Conservation (phyloP, 2,888 invertebrate species). For the Ligdia adustata region DNA sequence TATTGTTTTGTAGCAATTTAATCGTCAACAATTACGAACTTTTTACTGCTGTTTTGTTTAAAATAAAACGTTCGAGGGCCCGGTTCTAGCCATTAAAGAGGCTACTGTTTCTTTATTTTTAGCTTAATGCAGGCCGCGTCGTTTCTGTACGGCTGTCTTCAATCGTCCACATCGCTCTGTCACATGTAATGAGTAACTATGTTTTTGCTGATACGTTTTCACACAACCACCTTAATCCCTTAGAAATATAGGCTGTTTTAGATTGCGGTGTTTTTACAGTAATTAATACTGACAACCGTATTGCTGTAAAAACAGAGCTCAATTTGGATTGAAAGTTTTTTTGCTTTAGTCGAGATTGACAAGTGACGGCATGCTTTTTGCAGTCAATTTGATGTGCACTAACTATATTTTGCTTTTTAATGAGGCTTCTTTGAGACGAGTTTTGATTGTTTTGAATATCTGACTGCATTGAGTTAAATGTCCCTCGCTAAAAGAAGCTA, state of each 20-base stretch:
- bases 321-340: slow-evolving; percentile 30
- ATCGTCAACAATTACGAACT: slow-evolving; percentile 33
- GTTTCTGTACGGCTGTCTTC: slow-evolving; percentile 55
- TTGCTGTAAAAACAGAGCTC: background rate
- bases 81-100: slow-evolving; percentile 56
- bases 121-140: slow-evolving; percentile 43
- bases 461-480: no score
- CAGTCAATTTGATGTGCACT: slow-evolving; percentile 33
- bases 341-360: slow-evolving; percentile 54
- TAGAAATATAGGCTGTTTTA: background rate
- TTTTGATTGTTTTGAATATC: no score
- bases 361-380: slow-evolving; percentile 58
- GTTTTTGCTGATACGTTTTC: slow-evolving; percentile 15
- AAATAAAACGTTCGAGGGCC: slow-evolving; percentile 56
- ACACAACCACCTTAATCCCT: slow-evolving; percentile 16
- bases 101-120: slow-evolving; percentile 56
- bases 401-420: slow-evolving; percentile 35
- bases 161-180: slow-evolving; percentile 61
- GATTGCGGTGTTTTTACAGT: slow-evolving; percentile 19
- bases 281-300: slow-evolving; percentile 38
- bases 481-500: no score
- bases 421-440: slow-evolving; percentile 23
- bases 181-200: slow-evolving; percentile 45
- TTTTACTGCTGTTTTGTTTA: slow-evolving; percentile 53
- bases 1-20: slow-evolving; percentile 28